A percentile compares a stretch with the other conserved stretches of the same genome.
These are phyloP conservation scores for Steinernema khuongi DNA, from an alignment of 1,140 invertebrate species.

Conservation along the genomic window DNA sequence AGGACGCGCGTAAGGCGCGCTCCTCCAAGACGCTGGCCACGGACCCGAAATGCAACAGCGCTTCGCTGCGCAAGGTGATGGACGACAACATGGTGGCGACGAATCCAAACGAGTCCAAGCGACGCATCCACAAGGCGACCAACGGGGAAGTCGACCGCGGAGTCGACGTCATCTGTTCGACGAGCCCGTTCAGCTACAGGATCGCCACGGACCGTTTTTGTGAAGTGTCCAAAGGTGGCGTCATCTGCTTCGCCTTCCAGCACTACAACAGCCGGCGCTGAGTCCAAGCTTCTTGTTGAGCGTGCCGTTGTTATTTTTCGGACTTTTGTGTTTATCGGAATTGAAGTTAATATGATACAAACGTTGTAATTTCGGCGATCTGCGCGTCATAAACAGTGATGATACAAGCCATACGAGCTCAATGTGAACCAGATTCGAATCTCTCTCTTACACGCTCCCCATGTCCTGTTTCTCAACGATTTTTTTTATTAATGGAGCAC, in stretches of 20 bases:
- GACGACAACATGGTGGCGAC: slow-evolving; percentile 40
- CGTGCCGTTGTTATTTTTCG: too few species aligned
- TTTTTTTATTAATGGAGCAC: too few species aligned
- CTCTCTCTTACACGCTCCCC: too few species aligned
- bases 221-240: slow-evolving; percentile 40
- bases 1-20: slow-evolving; percentile 18
- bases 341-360: too few species aligned
- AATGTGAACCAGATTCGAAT: too few species aligned
- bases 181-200: slow-evolving; percentile 41
- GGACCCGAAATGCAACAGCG: slow-evolving; percentile 42
- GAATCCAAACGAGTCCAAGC: slow-evolving; percentile 52
- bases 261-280: slow-evolving; percentile 27
- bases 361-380: too few species aligned
- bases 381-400: too few species aligned
- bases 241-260: slow-evolving; percentile 51
- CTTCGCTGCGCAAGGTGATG: slow-evolving; percentile 36
- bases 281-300: too few species aligned
- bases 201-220: slow-evolving; percentile 52
- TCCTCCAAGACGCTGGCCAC: slow-evolving; percentile 39
- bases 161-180: slow-evolving; percentile 49
- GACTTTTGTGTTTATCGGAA: too few species aligned
- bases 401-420: too few species aligned
- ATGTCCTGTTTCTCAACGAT: too few species aligned
- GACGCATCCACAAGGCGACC: slow-evolving; percentile 43
- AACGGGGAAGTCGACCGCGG: slow-evolving; percentile 33